Evolutionary conservation across 2,113 vertebrate species (phyloP), one percentile per base, ranked within the genome.

Genomic region (Lophochroa leadbeateri): DNA sequence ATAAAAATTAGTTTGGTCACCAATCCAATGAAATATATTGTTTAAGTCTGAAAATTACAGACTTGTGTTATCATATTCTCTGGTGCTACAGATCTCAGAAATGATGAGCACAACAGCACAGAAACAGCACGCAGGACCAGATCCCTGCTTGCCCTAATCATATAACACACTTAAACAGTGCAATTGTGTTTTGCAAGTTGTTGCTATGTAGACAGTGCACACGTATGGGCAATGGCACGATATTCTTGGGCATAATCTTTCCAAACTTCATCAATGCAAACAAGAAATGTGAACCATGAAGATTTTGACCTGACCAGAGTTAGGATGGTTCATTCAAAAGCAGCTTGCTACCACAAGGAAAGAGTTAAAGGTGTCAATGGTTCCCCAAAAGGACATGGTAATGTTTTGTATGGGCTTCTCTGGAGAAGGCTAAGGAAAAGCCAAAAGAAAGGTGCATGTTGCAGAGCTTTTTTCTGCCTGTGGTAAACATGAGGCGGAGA

Each of bases 1-100:
- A 97, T 96, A 97, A 97, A 98, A 97, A 98, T 98, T 97, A 97
- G 91, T 97, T 95, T 97, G 92, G 96, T 96, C 96, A 94, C 95
- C 97, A 96, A 95, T 97, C 90, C 90, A 94, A 95, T 65, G 92
- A 94, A 96, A 97, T 96, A 97, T 88, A 97, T 96, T 93, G 86
- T 92, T 90, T 80, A 92, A 94, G 76, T 95, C 17, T 95, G 95
- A 94, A 91, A 95, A 96, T 95, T 94, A 86, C 10, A 70, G 78
- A 71, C 93, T 86, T 53, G 37, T 82, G 57, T 68, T 95, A 92
- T 92, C 83, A 65, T 95, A 41, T 88, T 82, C 53, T 89, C 71
- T 79, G 41, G 58, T 92, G 71, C 68, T 88, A 89, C 35, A 69
- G 46, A 89, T 92, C 55, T 90, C 72, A 90, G 76, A 93, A 95